Percentiles rank a stretch among this genome's conserved stretches.
These are phyloP conservation scores for Sarcophaga subvicina DNA, from an alignment of 2,888 invertebrate species.

Conservation along the genomic window DNA sequence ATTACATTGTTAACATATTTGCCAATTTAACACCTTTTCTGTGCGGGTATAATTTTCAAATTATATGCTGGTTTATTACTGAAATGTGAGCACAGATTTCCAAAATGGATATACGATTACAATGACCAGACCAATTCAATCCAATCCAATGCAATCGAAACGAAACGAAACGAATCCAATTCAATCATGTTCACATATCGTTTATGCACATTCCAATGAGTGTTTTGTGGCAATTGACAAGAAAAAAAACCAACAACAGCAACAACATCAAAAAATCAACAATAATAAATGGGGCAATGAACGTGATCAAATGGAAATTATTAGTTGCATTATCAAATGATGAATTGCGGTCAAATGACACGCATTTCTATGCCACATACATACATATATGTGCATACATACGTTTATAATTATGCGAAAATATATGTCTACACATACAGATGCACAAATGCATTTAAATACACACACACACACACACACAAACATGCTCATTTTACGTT, in stretches of 20 bases:
- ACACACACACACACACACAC: not conserved
- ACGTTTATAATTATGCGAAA: not conserved
- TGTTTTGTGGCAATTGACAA: not conserved
- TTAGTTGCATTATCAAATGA: slow-evolving; percentile 69
- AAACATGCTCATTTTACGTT: not conserved
- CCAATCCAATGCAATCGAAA: no score
- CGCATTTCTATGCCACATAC: slow-evolving; percentile 47
- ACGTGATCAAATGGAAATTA: slow-evolving; percentile 70
- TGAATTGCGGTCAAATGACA: slow-evolving; percentile 69
- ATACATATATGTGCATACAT: not conserved
- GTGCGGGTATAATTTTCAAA: slow-evolving; percentile 52
- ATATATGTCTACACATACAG: not conserved
- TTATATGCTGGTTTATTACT: slow-evolving; percentile 34
- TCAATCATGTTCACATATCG: slow-evolving; percentile 12
- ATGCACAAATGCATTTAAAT: no score
- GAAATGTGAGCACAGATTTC: slow-evolving; percentile 35
- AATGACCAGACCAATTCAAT: not conserved
- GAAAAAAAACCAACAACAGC: no score
- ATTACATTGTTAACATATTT: slow-evolving; percentile 65
- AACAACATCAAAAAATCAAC: not conserved
- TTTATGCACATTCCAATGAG: slow-evolving; percentile 3
- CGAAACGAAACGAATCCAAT: not conserved
- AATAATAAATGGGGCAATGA: slow-evolving; percentile 37
- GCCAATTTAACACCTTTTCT: slow-evolving; percentile 70
- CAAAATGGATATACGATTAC: slow-evolving; percentile 13